phyloP scores from a whole-genome alignment of 1,140 invertebrate species.

The Eupeodes corollae region DNA sequence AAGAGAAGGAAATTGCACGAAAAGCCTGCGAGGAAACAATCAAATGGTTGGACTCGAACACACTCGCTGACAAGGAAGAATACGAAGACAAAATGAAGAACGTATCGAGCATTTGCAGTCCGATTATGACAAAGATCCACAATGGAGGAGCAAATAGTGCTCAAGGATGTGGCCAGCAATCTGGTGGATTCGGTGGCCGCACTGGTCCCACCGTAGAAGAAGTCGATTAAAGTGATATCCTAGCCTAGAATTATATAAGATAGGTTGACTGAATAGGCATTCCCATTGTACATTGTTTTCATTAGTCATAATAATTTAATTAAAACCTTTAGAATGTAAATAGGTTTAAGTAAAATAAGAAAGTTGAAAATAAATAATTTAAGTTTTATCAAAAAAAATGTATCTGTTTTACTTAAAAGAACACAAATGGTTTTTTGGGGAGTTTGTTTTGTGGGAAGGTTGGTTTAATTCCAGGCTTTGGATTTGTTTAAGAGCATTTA shows the following conservation, averaged over 20 bases:
- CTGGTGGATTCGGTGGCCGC: constrained; percentile 37
- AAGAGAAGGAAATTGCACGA: constrained; percentile 19
- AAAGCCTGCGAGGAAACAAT: constrained; percentile 39
- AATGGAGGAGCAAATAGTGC: constrained; percentile 7
- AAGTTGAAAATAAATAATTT: too few species aligned
- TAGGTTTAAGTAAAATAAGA: too few species aligned
- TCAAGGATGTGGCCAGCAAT: constrained; percentile 29
- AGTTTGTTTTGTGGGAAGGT: too few species aligned
- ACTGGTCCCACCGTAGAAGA: constrained; percentile 57
- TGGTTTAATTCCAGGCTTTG: too few species aligned
- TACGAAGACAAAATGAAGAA: constrained; percentile 46
- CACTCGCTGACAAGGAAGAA: constrained; percentile 47
- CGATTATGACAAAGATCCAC: constrained; percentile 45
- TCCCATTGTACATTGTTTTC: too few species aligned
- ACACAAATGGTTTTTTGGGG: too few species aligned
- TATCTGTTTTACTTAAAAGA: too few species aligned
- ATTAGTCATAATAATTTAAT: too few species aligned
- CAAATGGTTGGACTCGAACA: constrained; percentile 48
- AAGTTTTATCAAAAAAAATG: too few species aligned
- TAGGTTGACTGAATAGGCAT: too few species aligned
- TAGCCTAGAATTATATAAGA: background rate
- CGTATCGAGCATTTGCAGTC: constrained; percentile 39
- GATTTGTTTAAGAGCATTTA: too few species aligned
- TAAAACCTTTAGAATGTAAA: too few species aligned
- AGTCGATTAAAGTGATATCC: constrained; percentile 47